A percentile compares a stretch with the other conserved stretches of the same genome.
phyloP scores from a whole-genome alignment of 2,797 vertebrate species.

The Mormyrops boulengeri region DNA sequence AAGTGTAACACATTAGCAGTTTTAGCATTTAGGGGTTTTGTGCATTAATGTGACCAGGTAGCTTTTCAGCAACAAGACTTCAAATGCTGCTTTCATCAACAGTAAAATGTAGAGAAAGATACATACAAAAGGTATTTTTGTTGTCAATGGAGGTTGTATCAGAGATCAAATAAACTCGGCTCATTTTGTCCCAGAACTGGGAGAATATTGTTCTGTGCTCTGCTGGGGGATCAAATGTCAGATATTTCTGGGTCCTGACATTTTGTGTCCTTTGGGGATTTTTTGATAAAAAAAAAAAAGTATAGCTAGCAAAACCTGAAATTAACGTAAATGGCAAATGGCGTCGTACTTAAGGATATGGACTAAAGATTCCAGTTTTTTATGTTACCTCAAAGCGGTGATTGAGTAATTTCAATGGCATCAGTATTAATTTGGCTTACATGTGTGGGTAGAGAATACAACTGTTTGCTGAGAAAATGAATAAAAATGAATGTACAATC shows the following conservation, averaged over 20 bases:
- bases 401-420: neutral
- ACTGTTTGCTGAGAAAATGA: neutral
- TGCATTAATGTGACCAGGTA: neutral
- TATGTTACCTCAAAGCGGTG: neutral
- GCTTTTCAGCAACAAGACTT: neutral
- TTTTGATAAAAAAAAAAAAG: neutral
- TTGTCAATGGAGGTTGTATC: neutral
- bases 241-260: neutral
- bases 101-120: neutral
- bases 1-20: neutral
- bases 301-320: neutral
- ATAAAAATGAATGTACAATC: neutral
- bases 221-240: neutral
- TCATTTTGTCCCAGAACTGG: neutral
- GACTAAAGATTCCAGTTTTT: neutral
- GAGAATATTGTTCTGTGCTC: constrained; percentile 4
- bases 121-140: neutral
- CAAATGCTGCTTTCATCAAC: neutral
- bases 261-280: neutral
- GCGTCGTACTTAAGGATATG: neutral
- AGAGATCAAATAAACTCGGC: neutral
- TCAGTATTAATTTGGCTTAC: neutral
- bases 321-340: neutral
- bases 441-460: neutral
- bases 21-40: neutral